Evolutionary conservation across 2,797 vertebrate genomes (phyloP).

Genomic region (Brachyalestes nurse): DNA sequence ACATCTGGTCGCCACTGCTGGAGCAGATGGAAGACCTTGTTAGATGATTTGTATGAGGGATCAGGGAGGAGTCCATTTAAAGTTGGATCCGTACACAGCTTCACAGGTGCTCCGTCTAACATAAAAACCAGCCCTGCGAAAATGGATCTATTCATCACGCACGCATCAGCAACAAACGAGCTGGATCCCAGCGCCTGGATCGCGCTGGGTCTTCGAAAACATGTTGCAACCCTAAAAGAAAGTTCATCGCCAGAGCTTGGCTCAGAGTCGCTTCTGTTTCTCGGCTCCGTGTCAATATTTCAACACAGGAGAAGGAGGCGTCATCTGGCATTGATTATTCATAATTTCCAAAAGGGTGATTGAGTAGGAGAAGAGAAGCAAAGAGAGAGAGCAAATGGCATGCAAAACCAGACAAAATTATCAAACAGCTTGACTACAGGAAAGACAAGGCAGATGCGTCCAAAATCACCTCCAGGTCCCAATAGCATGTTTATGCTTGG

Average conservation of each 20-base stretch:
- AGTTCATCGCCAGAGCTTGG: conserved; percentile 36
- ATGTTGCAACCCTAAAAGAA: conserved; percentile 59
- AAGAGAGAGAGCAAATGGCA: conserved; percentile 6
- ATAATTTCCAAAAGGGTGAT: conserved; percentile 72
- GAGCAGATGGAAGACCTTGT: conserved; percentile 42
- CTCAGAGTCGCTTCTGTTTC: conserved; percentile 62
- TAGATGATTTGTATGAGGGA: conserved; percentile 43
- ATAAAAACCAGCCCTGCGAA: conserved; percentile 36
- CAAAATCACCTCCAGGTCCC: conserved; percentile 29
- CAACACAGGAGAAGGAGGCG: conserved; percentile 79
- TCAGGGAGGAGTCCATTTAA: conserved; percentile 46
- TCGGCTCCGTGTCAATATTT: conserved; percentile 75
- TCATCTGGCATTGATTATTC: conserved; percentile 83
- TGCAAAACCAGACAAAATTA: conserved; percentile 41
- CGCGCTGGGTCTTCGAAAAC: conserved; percentile 43
- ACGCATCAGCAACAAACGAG: conserved; percentile 46
- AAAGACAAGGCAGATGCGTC: conserved; percentile 18
- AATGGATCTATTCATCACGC: conserved; percentile 51
- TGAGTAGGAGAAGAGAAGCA: conserved; percentile 36
- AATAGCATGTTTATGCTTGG: conserved; percentile 4
- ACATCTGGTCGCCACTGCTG: conserved; percentile 46
- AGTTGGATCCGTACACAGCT: conserved; percentile 16
- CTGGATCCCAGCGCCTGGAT: conserved; percentile 9
- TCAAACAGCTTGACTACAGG: conserved; percentile 9
- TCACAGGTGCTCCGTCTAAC: conserved; percentile 29